phyloP scores from a whole-genome alignment of 1,140 invertebrate species.

The Pseudomyrmex pallidus region DNA sequence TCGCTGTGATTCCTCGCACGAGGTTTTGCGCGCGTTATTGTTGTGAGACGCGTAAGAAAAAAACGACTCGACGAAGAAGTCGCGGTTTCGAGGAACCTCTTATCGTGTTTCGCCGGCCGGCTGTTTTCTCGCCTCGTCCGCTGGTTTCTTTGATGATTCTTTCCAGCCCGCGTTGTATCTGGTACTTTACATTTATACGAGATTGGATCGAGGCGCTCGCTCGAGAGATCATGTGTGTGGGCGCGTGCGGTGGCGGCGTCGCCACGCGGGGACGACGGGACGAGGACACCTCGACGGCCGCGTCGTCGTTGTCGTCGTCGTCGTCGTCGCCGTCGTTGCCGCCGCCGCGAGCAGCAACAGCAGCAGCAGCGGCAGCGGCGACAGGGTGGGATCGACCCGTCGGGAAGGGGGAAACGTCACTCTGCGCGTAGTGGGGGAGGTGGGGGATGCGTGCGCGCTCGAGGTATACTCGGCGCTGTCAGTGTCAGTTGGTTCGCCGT shows the following conservation, averaged over 20 bases:
- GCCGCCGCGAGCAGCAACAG: not conserved
- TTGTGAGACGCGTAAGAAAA: not conserved
- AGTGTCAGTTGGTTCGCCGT: conserved; percentile 71
- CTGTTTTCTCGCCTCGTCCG: not conserved
- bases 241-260: conserved; percentile 39
- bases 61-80: not conserved
- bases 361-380: not conserved
- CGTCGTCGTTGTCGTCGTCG: too few species aligned
- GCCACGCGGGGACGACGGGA: conserved; percentile 16
- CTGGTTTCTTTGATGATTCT: not conserved
- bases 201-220: conserved; percentile 9
- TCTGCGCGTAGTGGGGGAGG: not conserved
- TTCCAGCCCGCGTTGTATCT: not conserved
- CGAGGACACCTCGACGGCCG: conserved; percentile 25
- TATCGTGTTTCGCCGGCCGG: not conserved
- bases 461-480: conserved; percentile 58
- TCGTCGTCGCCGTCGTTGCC: not conserved
- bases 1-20: not conserved
- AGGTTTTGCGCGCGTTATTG: not conserved
- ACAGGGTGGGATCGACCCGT: not conserved
- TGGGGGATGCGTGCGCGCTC: conserved; percentile 62
- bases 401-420: not conserved
- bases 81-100: not conserved
- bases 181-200: not conserved
- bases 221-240: conserved; percentile 3